phyloP scores from a whole-genome alignment of 2,888 invertebrate species.

The Molorchus minor region DNA sequence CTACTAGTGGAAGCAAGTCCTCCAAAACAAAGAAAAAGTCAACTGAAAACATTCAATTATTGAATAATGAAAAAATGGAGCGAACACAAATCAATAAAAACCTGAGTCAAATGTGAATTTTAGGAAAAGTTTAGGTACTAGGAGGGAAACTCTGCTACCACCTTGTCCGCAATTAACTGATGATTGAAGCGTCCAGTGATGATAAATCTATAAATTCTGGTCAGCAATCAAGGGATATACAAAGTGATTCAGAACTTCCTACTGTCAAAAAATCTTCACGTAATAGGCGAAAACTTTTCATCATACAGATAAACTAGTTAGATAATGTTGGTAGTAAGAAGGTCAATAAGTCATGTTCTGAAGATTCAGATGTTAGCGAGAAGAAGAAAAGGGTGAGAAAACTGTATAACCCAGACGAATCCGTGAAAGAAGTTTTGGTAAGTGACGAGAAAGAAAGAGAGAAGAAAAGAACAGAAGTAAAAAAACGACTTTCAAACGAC shows the following conservation, averaged over 20 bases:
- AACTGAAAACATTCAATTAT: not conserved
- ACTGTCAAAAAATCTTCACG: not conserved
- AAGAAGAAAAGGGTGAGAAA: constrained; percentile 31
- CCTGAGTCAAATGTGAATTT: not conserved
- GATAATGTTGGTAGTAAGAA: not conserved
- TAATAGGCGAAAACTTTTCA: not conserved
- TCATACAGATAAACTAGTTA: no score
- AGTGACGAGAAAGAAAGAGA: constrained; percentile 44
- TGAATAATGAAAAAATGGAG: no score
- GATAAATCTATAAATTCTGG: not conserved
- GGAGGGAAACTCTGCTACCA: not conserved
- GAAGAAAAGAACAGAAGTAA: constrained; percentile 30
- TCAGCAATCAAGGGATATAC: no score
- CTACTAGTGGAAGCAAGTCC: not conserved
- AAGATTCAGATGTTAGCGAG: not conserved
- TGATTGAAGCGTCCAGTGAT: not conserved
- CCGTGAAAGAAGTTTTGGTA: constrained; percentile 10
- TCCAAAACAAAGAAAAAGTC: not conserved
- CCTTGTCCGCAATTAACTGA: not conserved
- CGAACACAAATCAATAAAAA: not conserved
- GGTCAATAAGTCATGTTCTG: not conserved
- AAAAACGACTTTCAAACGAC: constrained; percentile 24
- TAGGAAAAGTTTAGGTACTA: not conserved
- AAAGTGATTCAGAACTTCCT: not conserved
- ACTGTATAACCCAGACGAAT: constrained; percentile 47